Percentiles rank a stretch among this genome's conserved stretches.
phyloP scores from a whole-genome alignment of 2,797 vertebrate species.

The Odontamblyopus rebecca region DNA sequence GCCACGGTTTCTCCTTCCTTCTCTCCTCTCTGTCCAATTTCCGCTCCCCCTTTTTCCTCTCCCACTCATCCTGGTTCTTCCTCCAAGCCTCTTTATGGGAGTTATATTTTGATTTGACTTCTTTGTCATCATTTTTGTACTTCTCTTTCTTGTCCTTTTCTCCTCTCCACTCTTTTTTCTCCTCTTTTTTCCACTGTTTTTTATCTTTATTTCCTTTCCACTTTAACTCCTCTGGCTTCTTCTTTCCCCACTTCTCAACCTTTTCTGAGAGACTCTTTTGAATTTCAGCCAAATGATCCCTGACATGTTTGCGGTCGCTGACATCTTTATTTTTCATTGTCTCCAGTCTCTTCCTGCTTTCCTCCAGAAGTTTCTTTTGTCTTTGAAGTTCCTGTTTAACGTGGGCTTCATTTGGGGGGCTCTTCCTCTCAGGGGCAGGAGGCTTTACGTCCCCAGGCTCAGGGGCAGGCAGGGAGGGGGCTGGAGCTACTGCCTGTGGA shows the following conservation, averaged over 20 bases:
- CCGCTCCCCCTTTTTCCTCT: conserved; percentile 72
- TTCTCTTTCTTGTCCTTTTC: conserved; percentile 66
- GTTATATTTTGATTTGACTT: conserved; percentile 59
- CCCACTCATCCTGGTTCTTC: conserved; percentile 77
- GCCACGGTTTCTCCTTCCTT: conserved; percentile 75
- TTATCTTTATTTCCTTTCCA: conserved; percentile 63
- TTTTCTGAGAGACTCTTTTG: conserved; percentile 73
- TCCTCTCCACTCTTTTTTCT: conserved; percentile 53
- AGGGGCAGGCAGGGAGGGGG: conserved; percentile 24
- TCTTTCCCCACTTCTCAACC: conserved; percentile 69
- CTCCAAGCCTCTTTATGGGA: conserved; percentile 73
- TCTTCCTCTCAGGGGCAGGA: conserved; percentile 43
- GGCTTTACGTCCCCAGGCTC: conserved; percentile 38
- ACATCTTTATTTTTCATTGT: conserved; percentile 64
- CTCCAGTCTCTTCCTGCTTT: conserved; percentile 71
- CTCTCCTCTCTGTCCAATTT: conserved; percentile 69
- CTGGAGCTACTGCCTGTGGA: conserved; percentile 34
- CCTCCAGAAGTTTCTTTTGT: conserved; percentile 72
- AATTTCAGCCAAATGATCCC: conserved; percentile 70
- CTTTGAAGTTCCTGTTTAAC: conserved; percentile 67
- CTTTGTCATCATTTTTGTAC: conserved; percentile 58
- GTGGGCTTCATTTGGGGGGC: conserved; percentile 17
- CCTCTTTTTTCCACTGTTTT: conserved; percentile 67
- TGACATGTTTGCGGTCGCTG: conserved; percentile 56
- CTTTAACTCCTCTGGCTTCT: conserved; percentile 61